A percentile compares a stretch with the other conserved stretches of the same genome.
phyloP scores from a whole-genome alignment of 2,113 vertebrate genomes.

The Collichthys lucidus region DNA sequence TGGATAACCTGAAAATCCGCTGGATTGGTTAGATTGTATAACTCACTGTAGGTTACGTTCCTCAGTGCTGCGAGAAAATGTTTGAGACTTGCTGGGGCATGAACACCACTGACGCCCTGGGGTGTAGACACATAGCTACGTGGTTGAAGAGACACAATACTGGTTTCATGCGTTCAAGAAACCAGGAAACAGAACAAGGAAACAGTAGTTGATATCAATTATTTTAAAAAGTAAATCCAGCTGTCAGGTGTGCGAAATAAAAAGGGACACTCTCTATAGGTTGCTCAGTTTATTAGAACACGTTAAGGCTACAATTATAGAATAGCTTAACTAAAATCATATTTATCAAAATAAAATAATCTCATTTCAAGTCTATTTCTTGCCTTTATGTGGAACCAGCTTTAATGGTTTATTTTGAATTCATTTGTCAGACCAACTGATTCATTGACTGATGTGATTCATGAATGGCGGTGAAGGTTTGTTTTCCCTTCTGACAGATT shows the following conservation, averaged over 20 bases:
- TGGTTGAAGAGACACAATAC: neutral
- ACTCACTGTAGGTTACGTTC: too few relatives aligned
- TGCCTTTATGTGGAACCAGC: neutral
- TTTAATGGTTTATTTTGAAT: neutral
- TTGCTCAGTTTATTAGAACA: slow-evolving; percentile 36
- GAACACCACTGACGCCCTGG: neutral
- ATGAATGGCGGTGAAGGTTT: neutral
- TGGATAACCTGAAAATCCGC: neutral
- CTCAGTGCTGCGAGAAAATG: neutral
- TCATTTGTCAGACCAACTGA: neutral
- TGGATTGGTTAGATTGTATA: neutral
- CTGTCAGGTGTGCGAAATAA: neutral
- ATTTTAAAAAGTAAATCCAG: neutral
- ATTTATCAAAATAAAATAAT: slow-evolving; percentile 16
- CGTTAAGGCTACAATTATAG: slow-evolving; percentile 1
- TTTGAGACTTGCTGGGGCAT: slow-evolving; percentile 56
- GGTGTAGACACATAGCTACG: slow-evolving; percentile 1
- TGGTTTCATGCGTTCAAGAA: neutral
- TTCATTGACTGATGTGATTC: neutral
- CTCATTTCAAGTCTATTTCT: neutral
- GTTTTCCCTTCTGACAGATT: neutral
- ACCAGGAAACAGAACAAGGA: slow-evolving; percentile 28
- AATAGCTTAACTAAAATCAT: neutral
- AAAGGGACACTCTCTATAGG: neutral
- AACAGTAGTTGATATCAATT: neutral